These are phyloP conservation scores for Helarctos malayanus DNA, from an alignment of 2,797 vertebrate species.

Conservation along the genomic window DNA sequence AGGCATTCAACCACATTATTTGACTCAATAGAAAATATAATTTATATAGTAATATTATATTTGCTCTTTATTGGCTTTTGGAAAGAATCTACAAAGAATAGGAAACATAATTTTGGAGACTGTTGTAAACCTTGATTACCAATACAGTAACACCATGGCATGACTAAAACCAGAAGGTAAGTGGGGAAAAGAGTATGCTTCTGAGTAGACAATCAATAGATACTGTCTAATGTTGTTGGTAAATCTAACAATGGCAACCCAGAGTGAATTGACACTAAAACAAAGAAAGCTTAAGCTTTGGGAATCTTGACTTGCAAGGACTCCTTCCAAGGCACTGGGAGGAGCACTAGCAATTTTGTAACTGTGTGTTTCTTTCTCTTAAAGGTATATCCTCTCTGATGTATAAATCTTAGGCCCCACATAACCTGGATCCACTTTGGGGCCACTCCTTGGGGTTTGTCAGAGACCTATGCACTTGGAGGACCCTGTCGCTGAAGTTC, in stretches of 20 bases:
- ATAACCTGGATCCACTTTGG: background rate
- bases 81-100: slow-evolving; percentile 15
- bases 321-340: background rate
- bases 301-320: background rate
- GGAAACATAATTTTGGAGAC: slow-evolving; percentile 14
- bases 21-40: slow-evolving; percentile 35
- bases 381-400: background rate
- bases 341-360: background rate
- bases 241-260: background rate
- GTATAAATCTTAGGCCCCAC: background rate
- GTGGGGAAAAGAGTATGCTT: background rate
- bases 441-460: background rate
- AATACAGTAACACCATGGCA: background rate
- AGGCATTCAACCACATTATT: background rate
- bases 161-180: background rate
- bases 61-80: background rate
- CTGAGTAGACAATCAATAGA: background rate
- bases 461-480: background rate
- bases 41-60: background rate
- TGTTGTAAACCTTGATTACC: background rate
- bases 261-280: background rate
- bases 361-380: background rate
- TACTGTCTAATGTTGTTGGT: background rate
- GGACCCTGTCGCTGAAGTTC: background rate
- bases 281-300: background rate